Percentiles rank a stretch among this genome's conserved stretches.
These are phyloP conservation scores for Pardosa pseudoannulata DNA, from an alignment of 2,888 invertebrate genomes.

Conservation along the genomic window DNA sequence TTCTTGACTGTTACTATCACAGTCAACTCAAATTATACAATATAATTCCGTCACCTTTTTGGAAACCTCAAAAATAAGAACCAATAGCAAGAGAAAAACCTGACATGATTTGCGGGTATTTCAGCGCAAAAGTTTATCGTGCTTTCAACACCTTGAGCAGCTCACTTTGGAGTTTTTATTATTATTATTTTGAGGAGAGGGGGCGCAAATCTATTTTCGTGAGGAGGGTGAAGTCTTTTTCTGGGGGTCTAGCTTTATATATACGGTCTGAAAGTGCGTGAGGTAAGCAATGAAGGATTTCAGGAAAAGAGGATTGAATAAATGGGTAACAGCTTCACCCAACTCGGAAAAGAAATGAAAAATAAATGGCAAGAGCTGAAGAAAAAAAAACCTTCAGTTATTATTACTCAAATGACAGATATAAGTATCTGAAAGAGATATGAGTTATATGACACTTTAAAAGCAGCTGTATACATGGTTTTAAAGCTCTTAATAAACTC, in stretches of 20 bases:
- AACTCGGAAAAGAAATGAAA: not conserved
- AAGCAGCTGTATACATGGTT: too few relatives aligned
- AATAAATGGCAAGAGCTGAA: not conserved
- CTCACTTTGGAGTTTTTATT: slow-evolving; percentile 15
- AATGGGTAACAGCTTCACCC: not conserved
- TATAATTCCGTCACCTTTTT: too few relatives aligned
- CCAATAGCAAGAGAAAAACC: not conserved
- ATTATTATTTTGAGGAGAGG: not conserved
- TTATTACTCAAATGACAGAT: not conserved
- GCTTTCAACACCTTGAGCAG: slow-evolving; percentile 14
- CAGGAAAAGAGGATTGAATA: not conserved
- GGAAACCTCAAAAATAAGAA: not conserved
- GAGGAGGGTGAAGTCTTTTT: not conserved
- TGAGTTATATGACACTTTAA: too few relatives aligned
- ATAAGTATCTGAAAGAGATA: not conserved
- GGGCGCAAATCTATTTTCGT: not conserved
- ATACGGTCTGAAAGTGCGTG: not conserved
- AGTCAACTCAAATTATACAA: too few relatives aligned
- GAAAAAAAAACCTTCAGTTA: not conserved
- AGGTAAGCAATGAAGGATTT: not conserved
- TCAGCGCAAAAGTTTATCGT: slow-evolving; percentile 10
- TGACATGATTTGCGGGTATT: slow-evolving; percentile 14
- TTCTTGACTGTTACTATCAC: too few relatives aligned
- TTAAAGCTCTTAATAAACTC: too few relatives aligned
- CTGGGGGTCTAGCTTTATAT: not conserved